A percentile compares a stretch with the other conserved stretches of the same genome.
phyloP scores from a whole-genome alignment of 2,888 invertebrate species.

The Diarsia dahlii region DNA sequence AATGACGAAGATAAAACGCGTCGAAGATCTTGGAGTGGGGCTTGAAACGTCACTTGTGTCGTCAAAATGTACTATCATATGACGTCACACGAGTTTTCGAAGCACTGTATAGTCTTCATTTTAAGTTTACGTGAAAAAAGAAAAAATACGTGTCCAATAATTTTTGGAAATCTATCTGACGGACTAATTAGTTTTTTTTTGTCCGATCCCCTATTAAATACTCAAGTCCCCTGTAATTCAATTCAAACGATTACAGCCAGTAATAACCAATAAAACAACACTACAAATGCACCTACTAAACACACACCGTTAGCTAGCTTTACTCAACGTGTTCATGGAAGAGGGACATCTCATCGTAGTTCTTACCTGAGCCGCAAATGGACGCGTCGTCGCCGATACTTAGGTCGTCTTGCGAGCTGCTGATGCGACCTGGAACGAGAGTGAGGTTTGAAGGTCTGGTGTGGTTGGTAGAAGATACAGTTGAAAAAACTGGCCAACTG shows the following conservation, averaged over 20 bases:
- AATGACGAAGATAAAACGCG: no score
- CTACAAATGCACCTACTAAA: constrained; percentile 32
- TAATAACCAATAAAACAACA: not conserved
- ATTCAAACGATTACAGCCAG: not conserved
- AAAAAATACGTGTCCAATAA: no score
- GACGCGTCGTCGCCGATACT: constrained; percentile 93
- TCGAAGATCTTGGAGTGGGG: no score
- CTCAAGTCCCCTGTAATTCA: not conserved
- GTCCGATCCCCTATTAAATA: no score
- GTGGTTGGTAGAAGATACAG: no score
- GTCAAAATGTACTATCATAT: no score
- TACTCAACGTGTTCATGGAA: constrained; percentile 84
- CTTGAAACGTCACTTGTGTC: no score
- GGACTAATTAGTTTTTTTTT: no score
- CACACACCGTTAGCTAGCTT: constrained; percentile 26
- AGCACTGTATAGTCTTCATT: no score
- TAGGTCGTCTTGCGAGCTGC: constrained; percentile 96
- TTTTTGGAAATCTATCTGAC: no score
- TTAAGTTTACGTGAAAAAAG: no score
- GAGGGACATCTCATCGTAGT: constrained; percentile 76
- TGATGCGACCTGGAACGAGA: constrained; percentile 92
- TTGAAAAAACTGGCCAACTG: not conserved
- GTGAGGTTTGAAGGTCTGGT: not conserved
- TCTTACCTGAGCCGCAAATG: constrained; percentile 93
- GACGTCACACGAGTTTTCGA: no score